Conservation (phyloP, 1,140 invertebrate genomes). For the Ctenoplectra terminalis region DNA sequence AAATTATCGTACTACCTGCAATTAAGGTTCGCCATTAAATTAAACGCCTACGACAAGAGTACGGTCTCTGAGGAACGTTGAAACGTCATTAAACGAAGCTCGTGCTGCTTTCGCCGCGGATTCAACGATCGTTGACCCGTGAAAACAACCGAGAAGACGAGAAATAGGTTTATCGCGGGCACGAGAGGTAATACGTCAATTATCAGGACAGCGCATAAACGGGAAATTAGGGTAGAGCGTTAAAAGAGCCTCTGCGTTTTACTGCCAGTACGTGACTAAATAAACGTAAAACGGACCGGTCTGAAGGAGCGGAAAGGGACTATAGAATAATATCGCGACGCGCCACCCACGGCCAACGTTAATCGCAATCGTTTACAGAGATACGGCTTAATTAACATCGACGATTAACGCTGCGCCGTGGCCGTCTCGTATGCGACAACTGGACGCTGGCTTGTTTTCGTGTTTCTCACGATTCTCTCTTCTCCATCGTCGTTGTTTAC, state of each 20-base stretch:
- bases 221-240: conserved; percentile 50
- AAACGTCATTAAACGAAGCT: background rate
- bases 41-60: no score
- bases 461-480: background rate
- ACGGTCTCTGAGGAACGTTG: no score
- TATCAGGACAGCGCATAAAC: conserved; percentile 43
- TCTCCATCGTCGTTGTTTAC: background rate
- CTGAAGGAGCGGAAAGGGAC: conserved; percentile 44
- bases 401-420: conserved; percentile 49
- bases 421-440: conserved; percentile 12
- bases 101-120: background rate
- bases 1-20: no score
- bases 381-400: conserved; percentile 69
- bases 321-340: conserved; percentile 48
- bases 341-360: conserved; percentile 47
- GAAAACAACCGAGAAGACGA: background rate
- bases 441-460: background rate
- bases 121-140: conserved; percentile 20
- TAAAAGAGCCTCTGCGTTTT: conserved; percentile 49
- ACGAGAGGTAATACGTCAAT: conserved; percentile 54
- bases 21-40: no score
- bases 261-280: conserved; percentile 51
- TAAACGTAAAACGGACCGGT: background rate
- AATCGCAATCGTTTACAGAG: conserved; percentile 61
- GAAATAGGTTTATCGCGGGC: conserved; percentile 38